phyloP scores from a whole-genome alignment of 2,113 vertebrate species.

The Xerus inauris region DNA sequence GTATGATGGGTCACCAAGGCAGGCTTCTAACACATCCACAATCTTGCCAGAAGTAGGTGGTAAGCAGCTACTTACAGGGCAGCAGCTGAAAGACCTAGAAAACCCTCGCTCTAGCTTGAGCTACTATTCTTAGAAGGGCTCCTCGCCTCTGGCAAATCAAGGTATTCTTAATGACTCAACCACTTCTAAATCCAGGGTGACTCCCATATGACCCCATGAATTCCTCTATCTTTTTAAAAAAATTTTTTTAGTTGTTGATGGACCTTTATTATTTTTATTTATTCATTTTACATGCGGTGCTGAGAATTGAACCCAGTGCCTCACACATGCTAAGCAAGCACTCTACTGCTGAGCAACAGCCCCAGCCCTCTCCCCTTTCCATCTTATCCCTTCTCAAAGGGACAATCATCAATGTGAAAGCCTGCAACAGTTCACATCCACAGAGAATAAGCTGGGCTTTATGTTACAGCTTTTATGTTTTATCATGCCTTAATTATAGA shows the following conservation, averaged over 20 bases:
- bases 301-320: too few relatives aligned
- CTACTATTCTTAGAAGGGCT: background rate
- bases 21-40: background rate
- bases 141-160: background rate
- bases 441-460: background rate
- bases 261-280: too few relatives aligned
- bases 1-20: background rate
- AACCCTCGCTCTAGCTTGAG: background rate
- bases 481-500: background rate
- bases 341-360: too few relatives aligned
- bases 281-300: too few relatives aligned
- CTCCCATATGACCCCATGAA: background rate
- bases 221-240: too few relatives aligned
- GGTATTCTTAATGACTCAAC: background rate
- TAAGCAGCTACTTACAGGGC: background rate
- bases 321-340: too few relatives aligned
- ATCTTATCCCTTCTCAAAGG: background rate
- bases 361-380: too few relatives aligned
- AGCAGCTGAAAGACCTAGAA: background rate
- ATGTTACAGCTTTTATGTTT: background rate
- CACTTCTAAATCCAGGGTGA: background rate
- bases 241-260: too few relatives aligned
- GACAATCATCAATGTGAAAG: background rate
- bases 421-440: background rate
- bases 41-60: background rate